These are phyloP conservation scores for Chelonia mydas DNA, from an alignment of 2,797 vertebrate species.

Conservation along the genomic window DNA sequence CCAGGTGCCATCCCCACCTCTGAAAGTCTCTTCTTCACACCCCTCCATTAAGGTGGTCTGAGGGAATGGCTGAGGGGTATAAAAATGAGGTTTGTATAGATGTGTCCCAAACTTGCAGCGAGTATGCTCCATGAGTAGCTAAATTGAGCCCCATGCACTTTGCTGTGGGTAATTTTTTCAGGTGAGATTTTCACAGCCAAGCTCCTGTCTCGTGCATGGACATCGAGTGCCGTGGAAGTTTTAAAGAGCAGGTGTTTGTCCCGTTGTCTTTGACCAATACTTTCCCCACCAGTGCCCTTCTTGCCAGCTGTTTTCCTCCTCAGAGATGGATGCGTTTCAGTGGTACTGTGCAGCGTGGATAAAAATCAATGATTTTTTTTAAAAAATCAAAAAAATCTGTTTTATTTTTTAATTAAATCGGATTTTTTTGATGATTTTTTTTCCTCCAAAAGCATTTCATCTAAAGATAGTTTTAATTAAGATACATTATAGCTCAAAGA, in stretches of 20 bases:
- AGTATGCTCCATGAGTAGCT: background rate
- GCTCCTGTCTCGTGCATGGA: background rate
- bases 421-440: too few relatives aligned
- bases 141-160: background rate
- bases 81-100: background rate
- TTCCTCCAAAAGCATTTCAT: too few relatives aligned
- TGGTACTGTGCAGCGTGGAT: background rate
- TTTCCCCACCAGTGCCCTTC: background rate
- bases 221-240: background rate
- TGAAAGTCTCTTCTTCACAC: background rate
- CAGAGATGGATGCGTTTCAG: background rate
- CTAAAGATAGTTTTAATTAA: too few relatives aligned
- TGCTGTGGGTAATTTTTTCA: background rate
- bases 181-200: background rate
- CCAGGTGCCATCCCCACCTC: background rate
- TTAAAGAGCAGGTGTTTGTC: background rate
- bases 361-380: too few relatives aligned
- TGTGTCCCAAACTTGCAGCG: background rate
- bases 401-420: too few relatives aligned
- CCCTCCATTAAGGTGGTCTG: conserved; percentile 1
- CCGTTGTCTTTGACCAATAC: background rate
- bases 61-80: background rate
- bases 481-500: too few relatives aligned
- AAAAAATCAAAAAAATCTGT: too few relatives aligned
- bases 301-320: background rate